phyloP scores from a whole-genome alignment of 35 echinoderm and acorn worm genomes.

The Ophioderma brevispina region DNA sequence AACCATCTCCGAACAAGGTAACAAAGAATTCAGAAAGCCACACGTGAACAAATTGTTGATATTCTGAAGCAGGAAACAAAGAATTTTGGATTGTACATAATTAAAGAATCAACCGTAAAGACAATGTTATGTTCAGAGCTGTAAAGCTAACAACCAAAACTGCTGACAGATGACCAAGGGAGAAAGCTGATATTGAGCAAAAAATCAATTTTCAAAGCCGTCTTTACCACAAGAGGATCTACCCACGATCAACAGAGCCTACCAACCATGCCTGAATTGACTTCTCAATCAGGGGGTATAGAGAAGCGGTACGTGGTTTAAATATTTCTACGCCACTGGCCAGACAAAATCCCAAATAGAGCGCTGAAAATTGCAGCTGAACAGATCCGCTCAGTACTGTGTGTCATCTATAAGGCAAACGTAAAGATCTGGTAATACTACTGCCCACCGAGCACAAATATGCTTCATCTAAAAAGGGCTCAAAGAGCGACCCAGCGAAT shows the following conservation, averaged over 20 bases:
- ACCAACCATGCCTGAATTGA: neutral
- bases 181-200: neutral
- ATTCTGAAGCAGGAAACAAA: conserved; percentile 2
- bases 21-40: neutral
- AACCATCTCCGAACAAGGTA: neutral
- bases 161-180: neutral
- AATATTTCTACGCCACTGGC: neutral
- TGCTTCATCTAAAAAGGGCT: too few relatives aligned
- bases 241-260: neutral
- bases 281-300: neutral
- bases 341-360: too few relatives aligned
- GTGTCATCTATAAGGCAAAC: too few relatives aligned
- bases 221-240: neutral
- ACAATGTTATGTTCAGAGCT: neutral
- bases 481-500: too few relatives aligned
- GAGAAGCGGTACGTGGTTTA: neutral
- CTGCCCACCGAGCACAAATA: too few relatives aligned
- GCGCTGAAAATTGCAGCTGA: neutral
- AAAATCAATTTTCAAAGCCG: neutral
- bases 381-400: neutral
- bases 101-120: neutral
- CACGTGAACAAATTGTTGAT: neutral
- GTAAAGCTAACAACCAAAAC: neutral
- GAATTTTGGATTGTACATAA: neutral
- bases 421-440: too few relatives aligned